Evolutionary conservation across 2,888 invertebrate genomes (phyloP), one percentile per base, ranked within the genome.

Genomic region (Oscheius sp.): DNA sequence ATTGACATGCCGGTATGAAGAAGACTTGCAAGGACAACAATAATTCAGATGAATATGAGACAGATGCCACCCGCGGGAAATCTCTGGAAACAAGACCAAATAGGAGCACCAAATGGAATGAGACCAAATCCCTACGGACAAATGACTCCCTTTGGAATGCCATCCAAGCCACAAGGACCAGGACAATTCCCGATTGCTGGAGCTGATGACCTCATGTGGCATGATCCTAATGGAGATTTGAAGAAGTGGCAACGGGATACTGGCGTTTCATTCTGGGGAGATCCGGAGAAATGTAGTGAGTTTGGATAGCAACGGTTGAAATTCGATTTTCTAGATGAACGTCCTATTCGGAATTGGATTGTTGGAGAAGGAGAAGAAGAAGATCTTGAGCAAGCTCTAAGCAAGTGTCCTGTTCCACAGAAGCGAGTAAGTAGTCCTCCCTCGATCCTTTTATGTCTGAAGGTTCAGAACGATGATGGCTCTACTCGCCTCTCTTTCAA

Each of bases 161-260:
- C 68, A 31, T 61, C 58, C 12, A 68, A 70, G 55, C 58, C 58
- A 10, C 71, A 68, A 31, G 48, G 52, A n/a, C 67, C 55, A 23
- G 61, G 58, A 55, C 53, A 69, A 23, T 74, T 76, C 58, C 45
- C 76, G n/a, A 74, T 76, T 34, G 74, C 71, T n/a, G 74, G 70
- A 33, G 71, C 73, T 23, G 80, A 80, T 46, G 80, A 80, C 65
- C 64, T 80, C 33, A 80, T 72, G 27, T 64, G 74, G 45, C 69
- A 69, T 45, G 69, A 80, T 69, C 80, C 80, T 15, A 80, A 80
- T 29, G 80, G 75, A 45, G 78, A 79, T 33, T 65, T 80, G 58
- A 80, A 80, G 71, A 80, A 80, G 50, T 80, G 80, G 80, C 80
- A 80, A 68, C 48, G 80, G 37, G 80, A 80, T 37, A 80, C 80